Evolutionary conservation across 2,113 vertebrate genomes (phyloP).

Genomic region (Heterochromis multidens): DNA sequence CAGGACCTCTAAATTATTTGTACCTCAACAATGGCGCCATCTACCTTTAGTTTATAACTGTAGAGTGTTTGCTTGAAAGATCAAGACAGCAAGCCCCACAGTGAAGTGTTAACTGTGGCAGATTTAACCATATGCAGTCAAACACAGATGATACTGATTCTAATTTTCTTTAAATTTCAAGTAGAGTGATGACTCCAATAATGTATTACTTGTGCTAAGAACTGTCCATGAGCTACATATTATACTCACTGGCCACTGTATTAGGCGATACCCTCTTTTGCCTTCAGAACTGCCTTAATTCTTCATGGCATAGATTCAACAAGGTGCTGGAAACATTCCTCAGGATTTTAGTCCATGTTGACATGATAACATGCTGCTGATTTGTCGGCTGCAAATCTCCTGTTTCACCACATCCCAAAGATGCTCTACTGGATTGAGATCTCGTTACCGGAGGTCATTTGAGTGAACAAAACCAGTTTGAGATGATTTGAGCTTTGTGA

Average conservation of each 20-base stretch:
- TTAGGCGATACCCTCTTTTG: neutral
- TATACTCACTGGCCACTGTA: neutral
- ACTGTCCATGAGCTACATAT: neutral
- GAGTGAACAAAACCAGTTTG: too few relatives aligned
- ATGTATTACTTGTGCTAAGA: neutral
- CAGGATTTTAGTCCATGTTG: neutral
- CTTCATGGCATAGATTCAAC: too few relatives aligned
- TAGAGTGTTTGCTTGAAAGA: neutral
- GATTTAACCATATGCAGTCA: neutral
- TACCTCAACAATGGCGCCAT: neutral
- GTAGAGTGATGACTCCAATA: neutral
- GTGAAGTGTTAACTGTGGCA: neutral
- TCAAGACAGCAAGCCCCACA: neutral
- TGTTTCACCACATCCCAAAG: neutral
- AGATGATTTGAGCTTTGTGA: too few relatives aligned
- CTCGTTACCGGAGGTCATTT: neutral
- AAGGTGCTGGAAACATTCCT: neutral
- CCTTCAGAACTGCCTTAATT: neutral
- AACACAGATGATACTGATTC: neutral
- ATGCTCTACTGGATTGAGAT: neutral
- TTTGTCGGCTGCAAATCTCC: neutral
- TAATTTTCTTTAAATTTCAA: neutral
- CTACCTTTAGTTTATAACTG: neutral
- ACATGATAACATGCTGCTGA: neutral
- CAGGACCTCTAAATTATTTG: neutral